Evolutionary conservation across 2,113 vertebrate species (phyloP), one percentile per base, ranked within the genome.

Genomic region (Megaleporinus macrocephalus): DNA sequence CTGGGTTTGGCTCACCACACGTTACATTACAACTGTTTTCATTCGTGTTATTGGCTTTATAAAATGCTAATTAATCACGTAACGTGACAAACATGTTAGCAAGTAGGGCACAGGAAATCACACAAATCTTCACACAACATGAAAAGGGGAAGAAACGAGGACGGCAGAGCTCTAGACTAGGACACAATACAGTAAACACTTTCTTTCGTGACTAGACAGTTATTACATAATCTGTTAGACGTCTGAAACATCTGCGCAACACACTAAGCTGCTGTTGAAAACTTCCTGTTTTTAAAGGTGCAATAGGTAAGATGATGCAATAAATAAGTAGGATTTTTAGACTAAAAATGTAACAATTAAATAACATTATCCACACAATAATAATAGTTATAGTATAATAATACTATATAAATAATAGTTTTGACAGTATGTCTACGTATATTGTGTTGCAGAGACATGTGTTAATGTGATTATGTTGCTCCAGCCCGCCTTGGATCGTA

Each of bases 11-110:
- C 51, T 82, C 47, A 22, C 65, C 33, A 44, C 65, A 76, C 30
- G 62, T 62, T 70, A 62, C 41, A 49, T 27, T 59, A 44, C 30
- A 71, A 71, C n/a, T 73, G 22, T 24, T 68, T 49, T 47, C 44
- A 41, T 70, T 86, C 63, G 68, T 14, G 30, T 78, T 70, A 47
- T 4, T 69, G 29, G 72, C 75, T 36, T 79, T 44, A 65, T 62
- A 76, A 80, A 85, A 66, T 73, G 55, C 36, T 44, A 20, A 76
- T 55, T 47, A 77, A 76, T 73, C 63, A 62, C 53, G 55, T 75
- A 77, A 77, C 0, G 71, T 26, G 70, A 41, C 72, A 84, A 79
- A 77, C 73, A 69, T 62, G 70, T 55, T 51, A 77, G 51, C 36
- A 75, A 24, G 69, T 13, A 24, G 47, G 20, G 24, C 33, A 20